phyloP scores from a whole-genome alignment of 2,888 invertebrate species.

The Caradrina clavipalpis region DNA sequence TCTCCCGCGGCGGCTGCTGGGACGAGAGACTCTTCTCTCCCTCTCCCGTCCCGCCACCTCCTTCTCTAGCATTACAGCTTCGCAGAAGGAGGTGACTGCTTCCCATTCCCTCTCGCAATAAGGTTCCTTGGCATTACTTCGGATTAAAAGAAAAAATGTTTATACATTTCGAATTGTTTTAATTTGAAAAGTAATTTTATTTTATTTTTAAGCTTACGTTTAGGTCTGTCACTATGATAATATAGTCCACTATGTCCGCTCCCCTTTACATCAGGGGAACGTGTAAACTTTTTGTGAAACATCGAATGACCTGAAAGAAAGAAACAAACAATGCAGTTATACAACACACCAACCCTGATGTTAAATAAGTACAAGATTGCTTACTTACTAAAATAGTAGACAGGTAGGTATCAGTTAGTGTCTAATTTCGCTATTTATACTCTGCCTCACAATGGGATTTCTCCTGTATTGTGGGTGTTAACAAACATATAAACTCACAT shows the following conservation, averaged over 20 bases:
- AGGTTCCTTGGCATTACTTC: neutral
- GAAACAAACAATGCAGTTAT: constrained; percentile 1
- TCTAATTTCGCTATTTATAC: too few relatives aligned
- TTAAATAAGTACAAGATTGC: neutral
- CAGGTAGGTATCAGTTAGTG: too few relatives aligned
- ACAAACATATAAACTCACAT: too few relatives aligned
- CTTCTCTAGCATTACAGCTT: too few relatives aligned
- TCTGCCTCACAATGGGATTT: too few relatives aligned
- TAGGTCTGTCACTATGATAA: constrained; percentile 68
- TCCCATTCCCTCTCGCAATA: too few relatives aligned
- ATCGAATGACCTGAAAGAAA: constrained; percentile 63
- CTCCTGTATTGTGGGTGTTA: too few relatives aligned
- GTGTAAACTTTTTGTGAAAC: constrained; percentile 77
- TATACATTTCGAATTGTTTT: constrained; percentile 79
- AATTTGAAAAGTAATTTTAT: constrained; percentile 83
- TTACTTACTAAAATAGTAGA: neutral
- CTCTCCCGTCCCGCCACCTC: too few relatives aligned
- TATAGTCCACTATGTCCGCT: constrained; percentile 71
- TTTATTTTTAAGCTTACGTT: constrained; percentile 79
- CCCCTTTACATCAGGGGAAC: constrained; percentile 73
- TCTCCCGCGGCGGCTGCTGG: too few relatives aligned
- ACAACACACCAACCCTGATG: neutral
- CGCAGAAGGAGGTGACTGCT: too few relatives aligned
- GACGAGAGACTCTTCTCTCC: too few relatives aligned
- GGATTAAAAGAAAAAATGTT: constrained; percentile 38